These are phyloP conservation scores for Netelia virgata DNA, from an alignment of 2,888 invertebrate species.

Conservation along the genomic window DNA sequence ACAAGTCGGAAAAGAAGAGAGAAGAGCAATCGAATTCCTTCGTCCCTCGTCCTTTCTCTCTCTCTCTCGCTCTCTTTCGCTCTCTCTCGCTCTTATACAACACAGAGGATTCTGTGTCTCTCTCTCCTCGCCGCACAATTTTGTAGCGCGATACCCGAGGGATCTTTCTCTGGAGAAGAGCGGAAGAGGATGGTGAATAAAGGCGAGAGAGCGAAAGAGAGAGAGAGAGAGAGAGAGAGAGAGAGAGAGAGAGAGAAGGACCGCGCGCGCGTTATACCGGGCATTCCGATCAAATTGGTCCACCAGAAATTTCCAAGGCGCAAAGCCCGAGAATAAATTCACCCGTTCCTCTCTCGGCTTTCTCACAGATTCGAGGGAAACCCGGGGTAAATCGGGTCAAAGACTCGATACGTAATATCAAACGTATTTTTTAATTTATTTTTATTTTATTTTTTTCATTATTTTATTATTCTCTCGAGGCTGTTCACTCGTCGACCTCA, in stretches of 20 bases:
- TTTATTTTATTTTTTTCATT: background rate
- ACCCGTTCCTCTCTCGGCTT: slow-evolving; percentile 25
- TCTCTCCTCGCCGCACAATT: slow-evolving; percentile 54
- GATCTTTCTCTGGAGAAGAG: slow-evolving; percentile 61
- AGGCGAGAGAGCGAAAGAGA: slow-evolving; percentile 20
- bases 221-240: slow-evolving; percentile 26
- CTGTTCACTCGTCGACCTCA: background rate
- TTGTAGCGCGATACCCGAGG: slow-evolving; percentile 60
- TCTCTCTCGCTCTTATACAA: too few species aligned
- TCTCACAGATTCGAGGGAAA: background rate
- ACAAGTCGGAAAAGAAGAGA: slow-evolving; percentile 39
- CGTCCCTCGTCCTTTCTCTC: slow-evolving; percentile 22
- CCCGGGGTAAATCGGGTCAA: background rate
- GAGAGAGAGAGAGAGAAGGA: slow-evolving; percentile 29
- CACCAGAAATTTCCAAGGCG: slow-evolving; percentile 60
- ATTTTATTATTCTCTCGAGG: background rate
- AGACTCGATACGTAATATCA: background rate
- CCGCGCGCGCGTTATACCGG: slow-evolving; percentile 57
- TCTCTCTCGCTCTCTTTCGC: slow-evolving; percentile 7
- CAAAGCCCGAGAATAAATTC: slow-evolving; percentile 60
- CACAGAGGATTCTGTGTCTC: too few species aligned
- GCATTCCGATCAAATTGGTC: slow-evolving; percentile 65
- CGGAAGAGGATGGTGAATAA: slow-evolving; percentile 47
- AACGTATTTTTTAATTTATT: too few species aligned
- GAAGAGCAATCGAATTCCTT: slow-evolving; percentile 59